Evolutionary conservation across 2,888 invertebrate species (phyloP), one percentile per base, ranked within the genome.

Genomic region (Dioctria linearis): DNA sequence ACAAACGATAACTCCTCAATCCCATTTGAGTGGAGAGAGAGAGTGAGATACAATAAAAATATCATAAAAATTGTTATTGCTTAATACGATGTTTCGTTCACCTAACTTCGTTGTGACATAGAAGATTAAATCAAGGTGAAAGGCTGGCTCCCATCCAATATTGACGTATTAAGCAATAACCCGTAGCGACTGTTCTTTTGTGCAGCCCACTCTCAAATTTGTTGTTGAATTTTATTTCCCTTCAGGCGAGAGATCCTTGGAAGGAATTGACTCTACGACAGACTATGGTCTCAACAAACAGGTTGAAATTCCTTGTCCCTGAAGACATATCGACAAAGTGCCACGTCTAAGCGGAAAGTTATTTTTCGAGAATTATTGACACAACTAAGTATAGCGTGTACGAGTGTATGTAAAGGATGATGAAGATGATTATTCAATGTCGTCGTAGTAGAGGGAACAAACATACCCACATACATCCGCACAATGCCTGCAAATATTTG

Each of bases 91-190:
- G 61, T 6, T 25, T 25, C 25, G 25, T 25, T 25, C 25, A 11
- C 40, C 42, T 13, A 5, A 42, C 43, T 8, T 13, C 42, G 9
- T 13, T 9, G 51, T 13, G 40, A 11, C 4, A 9, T n/a, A 43
- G 66, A 66, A 66, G 73, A 73, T 73, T 73, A 73, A 73, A 73
- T 73, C 73, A 73, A 73, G 59, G 73, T 59, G 59, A 73, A 73
- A 57, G 73, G 73, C 73, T 59, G 73, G 73, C 73, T 59, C 57
- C 57, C 42, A 57, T 42, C 57, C 73, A 73, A 73, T 73, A 73
- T 73, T 73, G 73, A 57, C 43, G 43, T 57, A 73, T 73, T 73
- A 73, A 73, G 73, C 73, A 40, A 57, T 73, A 71, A 73, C 43
- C 59, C 73, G 57, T 42, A 73, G 42, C 73, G 73, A 59, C 59